Conservation (phyloP, 37 sponge, comb jelly and placozoan genomes). For the Haliclona indistincta region DNA sequence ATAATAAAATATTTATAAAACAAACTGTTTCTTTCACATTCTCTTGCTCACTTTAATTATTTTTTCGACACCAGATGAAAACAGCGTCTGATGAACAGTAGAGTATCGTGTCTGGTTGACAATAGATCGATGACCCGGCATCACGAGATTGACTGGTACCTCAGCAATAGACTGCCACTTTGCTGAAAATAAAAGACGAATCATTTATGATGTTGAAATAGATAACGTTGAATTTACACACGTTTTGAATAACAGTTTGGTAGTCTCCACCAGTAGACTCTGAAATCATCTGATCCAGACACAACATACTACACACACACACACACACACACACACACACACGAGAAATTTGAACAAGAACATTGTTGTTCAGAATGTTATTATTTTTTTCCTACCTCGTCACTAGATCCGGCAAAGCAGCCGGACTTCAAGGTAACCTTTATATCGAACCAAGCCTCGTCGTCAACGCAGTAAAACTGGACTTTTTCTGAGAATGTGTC, state of each 20-base stretch:
- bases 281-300: slow-evolving; percentile 82
- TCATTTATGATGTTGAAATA: neutral
- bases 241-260: slow-evolving; percentile 19
- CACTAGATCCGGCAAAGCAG: slow-evolving; percentile 70
- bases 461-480: slow-evolving; percentile 29
- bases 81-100: slow-evolving; percentile 35
- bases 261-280: slow-evolving; percentile 72
- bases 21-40: neutral
- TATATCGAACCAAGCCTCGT: slow-evolving; percentile 23
- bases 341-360: neutral
- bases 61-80: slow-evolving; percentile 76
- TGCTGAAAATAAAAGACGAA: no score
- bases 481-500: slow-evolving; percentile 5
- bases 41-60: slow-evolving; percentile 49
- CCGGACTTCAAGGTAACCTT: slow-evolving; percentile 78
- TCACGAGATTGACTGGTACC: slow-evolving; percentile 47
- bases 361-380: neutral
- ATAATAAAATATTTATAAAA: neutral
- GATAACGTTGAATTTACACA: neutral
- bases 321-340: neutral
- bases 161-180: neutral
- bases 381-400: slow-evolving; percentile 43
- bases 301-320: slow-evolving; percentile 54
- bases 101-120: slow-evolving; percentile 75
- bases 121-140: slow-evolving; percentile 78